Base-by-base conservation (phyloP, 1,140 invertebrate genomes). In the Aphis craccivora region DNA sequence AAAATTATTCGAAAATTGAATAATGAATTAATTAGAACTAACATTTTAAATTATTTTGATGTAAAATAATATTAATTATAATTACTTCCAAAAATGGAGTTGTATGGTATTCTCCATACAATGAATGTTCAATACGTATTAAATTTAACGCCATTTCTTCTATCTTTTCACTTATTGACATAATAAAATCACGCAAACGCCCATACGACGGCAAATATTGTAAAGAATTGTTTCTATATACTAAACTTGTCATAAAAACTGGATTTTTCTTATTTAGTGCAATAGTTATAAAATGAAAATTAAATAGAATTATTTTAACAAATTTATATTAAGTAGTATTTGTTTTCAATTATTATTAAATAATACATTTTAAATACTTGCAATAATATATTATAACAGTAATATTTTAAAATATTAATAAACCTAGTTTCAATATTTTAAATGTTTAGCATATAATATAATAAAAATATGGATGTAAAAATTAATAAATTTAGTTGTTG, bases 41-140 rank as follows among this genome's bases (percentile, higher is more conserved):
- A 25, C 5, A 3, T 48, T 88, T 48, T n/a, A 14, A 9, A 6
- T 35, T 88, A 18, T 1, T 20, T 25, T 35, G 30, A 51, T 51
- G 43, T 22, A 22, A 51, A 88, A n/a, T n/a, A 35, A 35, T 88
- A 51, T 51, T 0, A 51, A 35, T 35, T 25, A 25, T 55, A 14
- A 37, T 43, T 60, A 90, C 88, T 40, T 90, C 37, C 23, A 90
- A 60, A 60, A 60, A 60, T 25, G 6, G 14, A 30, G 23, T 8
- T 90, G 91, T 92, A 40, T 35, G 22, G 30, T 20, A 92, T 2
- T 84, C 48, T 37, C 25, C 23, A 5, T 84, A 30, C 8, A 92
- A 53, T 11, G 5, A 20, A 40, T 84, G 48, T 53, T 92, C 91
- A 40, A 92, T 37, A 53, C 91, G 91, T 83, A 84, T 30, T 37